Evolutionary conservation across 2,888 invertebrate species (phyloP).

Genomic region (Nomada ferruginata): DNA sequence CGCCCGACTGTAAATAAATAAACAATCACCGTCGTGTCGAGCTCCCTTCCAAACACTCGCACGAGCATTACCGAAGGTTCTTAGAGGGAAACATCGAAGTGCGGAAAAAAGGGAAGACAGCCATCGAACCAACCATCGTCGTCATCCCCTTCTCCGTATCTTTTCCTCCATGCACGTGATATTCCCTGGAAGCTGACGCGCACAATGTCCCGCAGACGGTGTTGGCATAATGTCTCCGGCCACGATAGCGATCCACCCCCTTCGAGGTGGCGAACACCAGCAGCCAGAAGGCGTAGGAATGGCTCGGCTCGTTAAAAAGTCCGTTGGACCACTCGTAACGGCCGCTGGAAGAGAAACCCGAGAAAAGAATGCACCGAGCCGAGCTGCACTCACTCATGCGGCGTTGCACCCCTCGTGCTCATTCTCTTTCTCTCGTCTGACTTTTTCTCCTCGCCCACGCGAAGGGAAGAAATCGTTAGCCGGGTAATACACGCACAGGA

Average conservation of each 20-base stretch:
- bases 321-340: constrained; percentile 56
- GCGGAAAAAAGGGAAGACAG: constrained; percentile 16
- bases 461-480: constrained; percentile 61
- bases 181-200: constrained; percentile 50
- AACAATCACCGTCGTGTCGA: constrained; percentile 20
- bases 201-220: constrained; percentile 62
- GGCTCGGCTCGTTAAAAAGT: constrained; percentile 64
- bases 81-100: constrained; percentile 21
- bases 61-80: background rate
- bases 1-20: constrained; percentile 13
- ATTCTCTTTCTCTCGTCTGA: constrained; percentile 25
- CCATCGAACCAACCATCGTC: constrained; percentile 40
- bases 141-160: constrained; percentile 30
- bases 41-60: constrained; percentile 5
- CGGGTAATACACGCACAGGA: constrained; percentile 17
- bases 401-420: constrained; percentile 40
- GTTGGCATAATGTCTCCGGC: constrained; percentile 56
- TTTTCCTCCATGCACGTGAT: constrained; percentile 50
- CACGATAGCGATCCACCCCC: constrained; percentile 53
- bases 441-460: constrained; percentile 22
- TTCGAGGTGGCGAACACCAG: constrained; percentile 50
- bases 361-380: constrained; percentile 58
- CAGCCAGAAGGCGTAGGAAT: constrained; percentile 16
- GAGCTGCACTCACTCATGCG: constrained; percentile 57
- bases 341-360: constrained; percentile 34